These are phyloP conservation scores for Pterocles orientalis DNA, from an alignment of 2,113 vertebrate genomes.

Conservation along the genomic window DNA sequence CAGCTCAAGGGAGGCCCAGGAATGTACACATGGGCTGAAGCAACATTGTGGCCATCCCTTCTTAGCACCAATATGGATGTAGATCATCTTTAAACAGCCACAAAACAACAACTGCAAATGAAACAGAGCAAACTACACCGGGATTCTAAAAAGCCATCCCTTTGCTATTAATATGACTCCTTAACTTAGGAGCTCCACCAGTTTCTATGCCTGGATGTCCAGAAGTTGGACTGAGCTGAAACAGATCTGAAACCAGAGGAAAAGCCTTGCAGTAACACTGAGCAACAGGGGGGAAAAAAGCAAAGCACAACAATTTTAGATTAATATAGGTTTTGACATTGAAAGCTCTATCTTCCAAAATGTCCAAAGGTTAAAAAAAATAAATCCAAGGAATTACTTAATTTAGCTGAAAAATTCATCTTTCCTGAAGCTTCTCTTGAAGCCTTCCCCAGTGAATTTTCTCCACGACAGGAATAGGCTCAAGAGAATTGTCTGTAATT, in stretches of 20 bases:
- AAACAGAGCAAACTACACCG: neutral
- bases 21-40: neutral
- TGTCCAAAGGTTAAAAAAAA: neutral
- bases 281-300: neutral
- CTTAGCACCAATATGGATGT: neutral
- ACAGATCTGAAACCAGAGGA: neutral
- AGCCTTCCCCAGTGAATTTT: neutral
- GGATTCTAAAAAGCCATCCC: neutral
- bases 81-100: neutral
- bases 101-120: neutral
- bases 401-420: neutral
- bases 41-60: neutral
- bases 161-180: neutral
- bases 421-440: neutral
- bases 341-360: neutral
- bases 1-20: neutral
- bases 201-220: neutral
- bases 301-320: neutral
- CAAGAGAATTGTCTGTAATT: neutral
- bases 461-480: neutral
- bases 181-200: neutral
- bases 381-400: neutral
- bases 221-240: neutral
- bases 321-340: neutral
- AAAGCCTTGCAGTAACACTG: neutral